phyloP scores from a whole-genome alignment of 1,140 invertebrate genomes.

The Zaprionus kolodkinae region DNA sequence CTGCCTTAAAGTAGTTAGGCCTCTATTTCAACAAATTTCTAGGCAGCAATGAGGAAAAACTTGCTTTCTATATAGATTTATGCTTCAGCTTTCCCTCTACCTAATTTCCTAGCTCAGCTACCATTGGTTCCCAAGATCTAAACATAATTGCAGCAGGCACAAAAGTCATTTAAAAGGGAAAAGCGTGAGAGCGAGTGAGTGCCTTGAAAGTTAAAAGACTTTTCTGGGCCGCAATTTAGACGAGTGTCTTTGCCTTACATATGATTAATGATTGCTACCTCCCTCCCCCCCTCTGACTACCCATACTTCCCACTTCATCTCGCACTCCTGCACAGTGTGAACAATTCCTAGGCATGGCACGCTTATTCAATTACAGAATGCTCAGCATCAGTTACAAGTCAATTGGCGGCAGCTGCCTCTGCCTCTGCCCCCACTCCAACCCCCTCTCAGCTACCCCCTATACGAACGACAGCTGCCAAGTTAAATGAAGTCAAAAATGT shows the following conservation, averaged over 20 bases:
- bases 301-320: too few relatives aligned
- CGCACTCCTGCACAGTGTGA: conserved; percentile 9
- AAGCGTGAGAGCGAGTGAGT: neutral
- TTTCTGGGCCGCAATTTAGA: neutral
- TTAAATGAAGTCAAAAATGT: conserved; percentile 81
- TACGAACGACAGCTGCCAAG: conserved; percentile 53
- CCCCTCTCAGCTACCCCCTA: too few relatives aligned
- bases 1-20: too few relatives aligned
- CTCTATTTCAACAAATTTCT: too few relatives aligned
- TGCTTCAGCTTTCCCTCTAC: too few relatives aligned
- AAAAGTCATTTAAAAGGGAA: neutral
- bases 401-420: conserved; percentile 53
- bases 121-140: neutral
- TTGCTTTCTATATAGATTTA: too few relatives aligned
- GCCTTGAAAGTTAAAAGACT: neutral
- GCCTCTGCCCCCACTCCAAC: neutral
- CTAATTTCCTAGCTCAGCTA: neutral
- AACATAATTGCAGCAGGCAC: neutral
- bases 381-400: conserved; percentile 58
- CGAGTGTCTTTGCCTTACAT: neutral
- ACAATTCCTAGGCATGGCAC: conserved; percentile 30
- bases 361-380: conserved; percentile 71
- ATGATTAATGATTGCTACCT: neutral
- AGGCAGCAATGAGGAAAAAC: too few relatives aligned
- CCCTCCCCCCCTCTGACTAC: neutral